A percentile compares a stretch with the other conserved stretches of the same genome.
Evolutionary conservation across 2,797 vertebrate species (phyloP).

Genomic region (Helarctos malayanus): DNA sequence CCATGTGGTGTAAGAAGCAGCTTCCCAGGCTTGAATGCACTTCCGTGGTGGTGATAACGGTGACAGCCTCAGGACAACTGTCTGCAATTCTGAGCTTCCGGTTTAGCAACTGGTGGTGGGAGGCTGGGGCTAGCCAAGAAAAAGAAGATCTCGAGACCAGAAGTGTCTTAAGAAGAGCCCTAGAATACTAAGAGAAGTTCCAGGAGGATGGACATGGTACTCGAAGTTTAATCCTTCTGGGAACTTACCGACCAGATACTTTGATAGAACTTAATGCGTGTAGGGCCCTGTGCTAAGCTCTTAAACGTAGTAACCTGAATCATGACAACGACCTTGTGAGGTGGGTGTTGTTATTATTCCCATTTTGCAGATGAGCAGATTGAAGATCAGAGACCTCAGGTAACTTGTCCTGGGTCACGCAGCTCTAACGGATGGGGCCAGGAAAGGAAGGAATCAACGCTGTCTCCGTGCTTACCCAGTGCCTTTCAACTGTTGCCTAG

Average conservation of each 20-base stretch:
- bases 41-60: background rate
- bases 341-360: background rate
- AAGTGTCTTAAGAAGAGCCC: background rate
- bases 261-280: background rate
- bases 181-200: background rate
- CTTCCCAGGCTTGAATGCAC: no score
- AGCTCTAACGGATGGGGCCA: background rate
- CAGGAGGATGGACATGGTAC: background rate
- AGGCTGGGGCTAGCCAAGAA: background rate
- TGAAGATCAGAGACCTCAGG: constrained; percentile 12
- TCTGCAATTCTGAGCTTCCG: background rate
- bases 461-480: background rate
- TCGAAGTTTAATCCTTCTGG: background rate
- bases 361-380: background rate
- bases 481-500: background rate
- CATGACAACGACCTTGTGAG: background rate
- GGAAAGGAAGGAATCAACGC: background rate
- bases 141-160: background rate
- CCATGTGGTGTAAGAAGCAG: background rate
- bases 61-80: background rate
- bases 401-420: background rate
- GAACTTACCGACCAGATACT: background rate
- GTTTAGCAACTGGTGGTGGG: background rate
- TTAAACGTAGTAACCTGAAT: background rate
- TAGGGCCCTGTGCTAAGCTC: background rate